Evolutionary conservation across 2,888 invertebrate species (phyloP).

Genomic region (Tiliacea aurago): DNA sequence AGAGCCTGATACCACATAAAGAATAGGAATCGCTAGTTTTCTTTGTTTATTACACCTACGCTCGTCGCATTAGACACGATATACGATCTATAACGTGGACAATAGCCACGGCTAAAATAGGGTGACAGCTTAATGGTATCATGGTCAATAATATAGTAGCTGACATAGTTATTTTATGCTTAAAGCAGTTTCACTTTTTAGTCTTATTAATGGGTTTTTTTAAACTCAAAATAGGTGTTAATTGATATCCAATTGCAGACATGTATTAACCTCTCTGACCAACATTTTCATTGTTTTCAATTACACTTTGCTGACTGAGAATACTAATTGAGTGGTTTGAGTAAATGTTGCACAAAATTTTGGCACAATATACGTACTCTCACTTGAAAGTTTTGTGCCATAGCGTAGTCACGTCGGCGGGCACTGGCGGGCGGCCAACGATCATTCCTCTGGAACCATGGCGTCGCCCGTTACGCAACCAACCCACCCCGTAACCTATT

Average conservation of each 20-base stretch:
- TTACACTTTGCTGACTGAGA: conserved; percentile 14
- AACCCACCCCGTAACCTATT: conserved; percentile 58
- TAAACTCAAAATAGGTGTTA: background rate
- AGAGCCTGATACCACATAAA: conserved; percentile 21
- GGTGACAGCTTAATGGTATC: conserved; percentile 30
- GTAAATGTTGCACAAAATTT: conserved; percentile 36
- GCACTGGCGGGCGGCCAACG: conserved; percentile 57
- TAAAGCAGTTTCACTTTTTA: background rate
- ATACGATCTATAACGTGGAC: conserved; percentile 27
- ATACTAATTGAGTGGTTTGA: conserved; percentile 30
- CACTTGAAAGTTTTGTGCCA: conserved; percentile 39
- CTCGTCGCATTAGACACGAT: conserved; percentile 22
- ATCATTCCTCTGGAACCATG: conserved; percentile 42
- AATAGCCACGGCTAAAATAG: conserved; percentile 28
- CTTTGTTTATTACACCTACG: conserved; percentile 34
- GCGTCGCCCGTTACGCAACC: conserved; percentile 59
- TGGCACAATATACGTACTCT: conserved; percentile 39
- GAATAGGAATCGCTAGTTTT: conserved; percentile 38
- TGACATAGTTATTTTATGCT: conserved; percentile 10
- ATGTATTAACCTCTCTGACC: background rate
- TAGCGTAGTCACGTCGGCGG: conserved; percentile 46
- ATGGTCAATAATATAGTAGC: background rate
- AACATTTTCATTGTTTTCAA: conserved; percentile 13
- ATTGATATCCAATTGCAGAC: conserved; percentile 1
- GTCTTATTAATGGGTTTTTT: conserved; percentile 2